Conservation (phyloP, 2,113 vertebrate genomes). For the Genyomyrus donnyi region DNA sequence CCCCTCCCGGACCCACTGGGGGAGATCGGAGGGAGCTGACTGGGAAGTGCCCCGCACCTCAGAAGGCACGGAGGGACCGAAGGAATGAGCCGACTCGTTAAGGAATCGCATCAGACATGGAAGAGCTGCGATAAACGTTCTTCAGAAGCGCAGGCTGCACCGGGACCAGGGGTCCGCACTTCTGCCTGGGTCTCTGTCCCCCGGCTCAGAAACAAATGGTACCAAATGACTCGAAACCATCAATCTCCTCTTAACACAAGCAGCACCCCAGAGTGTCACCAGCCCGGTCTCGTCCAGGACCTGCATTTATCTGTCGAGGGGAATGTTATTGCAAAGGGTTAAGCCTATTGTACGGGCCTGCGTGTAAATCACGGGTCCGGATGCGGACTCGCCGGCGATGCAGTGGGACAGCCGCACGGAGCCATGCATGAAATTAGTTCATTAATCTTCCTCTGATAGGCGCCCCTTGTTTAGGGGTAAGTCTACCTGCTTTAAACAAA, state of each 20-base stretch:
- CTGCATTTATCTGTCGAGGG: slow-evolving; percentile 36
- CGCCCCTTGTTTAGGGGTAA: slow-evolving; percentile 57
- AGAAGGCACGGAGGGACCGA: no score
- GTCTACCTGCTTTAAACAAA: slow-evolving; percentile 65
- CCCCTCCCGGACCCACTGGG: background rate
- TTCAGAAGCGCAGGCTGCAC: background rate
- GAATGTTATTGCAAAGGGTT: slow-evolving; percentile 59
- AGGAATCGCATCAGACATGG: background rate
- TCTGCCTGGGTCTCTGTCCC: background rate
- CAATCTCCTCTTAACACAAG: background rate
- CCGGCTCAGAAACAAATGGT: background rate
- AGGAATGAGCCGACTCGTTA: background rate
- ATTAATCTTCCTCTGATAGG: slow-evolving; percentile 69
- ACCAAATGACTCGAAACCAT: background rate
- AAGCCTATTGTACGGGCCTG: slow-evolving; percentile 56
- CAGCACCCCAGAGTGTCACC: background rate
- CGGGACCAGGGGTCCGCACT: background rate
- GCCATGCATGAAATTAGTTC: slow-evolving; percentile 75
- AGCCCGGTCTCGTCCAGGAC: background rate
- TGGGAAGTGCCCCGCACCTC: background rate
- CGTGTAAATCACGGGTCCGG: slow-evolving; percentile 62
- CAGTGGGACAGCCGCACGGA: slow-evolving; percentile 53
- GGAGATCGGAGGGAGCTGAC: background rate
- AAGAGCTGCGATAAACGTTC: background rate
- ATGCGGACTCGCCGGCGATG: slow-evolving; percentile 54